These are phyloP conservation scores for Troides helena DNA, from an alignment of 2,888 invertebrate genomes.

Conservation along the genomic window DNA sequence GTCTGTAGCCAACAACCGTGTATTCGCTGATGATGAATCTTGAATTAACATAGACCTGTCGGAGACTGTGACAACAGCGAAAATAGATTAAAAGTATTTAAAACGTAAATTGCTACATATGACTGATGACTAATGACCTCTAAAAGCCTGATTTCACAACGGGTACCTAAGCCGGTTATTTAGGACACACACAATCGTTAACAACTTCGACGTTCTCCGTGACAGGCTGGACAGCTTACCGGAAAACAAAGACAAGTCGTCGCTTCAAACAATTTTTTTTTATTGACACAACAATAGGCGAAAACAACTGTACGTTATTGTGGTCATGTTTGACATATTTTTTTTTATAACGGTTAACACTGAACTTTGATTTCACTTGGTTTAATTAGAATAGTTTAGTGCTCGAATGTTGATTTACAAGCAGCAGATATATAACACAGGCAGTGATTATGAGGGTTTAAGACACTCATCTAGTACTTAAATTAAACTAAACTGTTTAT, in stretches of 20 bases:
- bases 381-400: neutral
- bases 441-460: too few species aligned
- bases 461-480: too few species aligned
- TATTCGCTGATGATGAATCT: too few species aligned
- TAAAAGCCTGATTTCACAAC: conserved; percentile 1
- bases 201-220: conserved; percentile 29
- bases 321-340: neutral
- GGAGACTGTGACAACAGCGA: neutral
- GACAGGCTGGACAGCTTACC: conserved; percentile 27
- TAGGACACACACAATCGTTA: conserved; percentile 23
- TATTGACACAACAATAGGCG: conserved; percentile 37
- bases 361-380: too few species aligned
- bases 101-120: conserved; percentile 4
- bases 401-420: neutral
- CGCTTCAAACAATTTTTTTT: conserved; percentile 25
- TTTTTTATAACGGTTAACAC: too few species aligned
- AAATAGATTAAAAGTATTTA: neutral
- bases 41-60: too few species aligned
- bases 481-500: too few species aligned
- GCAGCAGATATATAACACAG: neutral
- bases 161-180: conserved; percentile 21
- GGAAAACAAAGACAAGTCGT: conserved; percentile 27
- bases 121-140: conserved; percentile 18
- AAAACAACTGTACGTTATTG: conserved; percentile 23
- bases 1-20: too few species aligned